phyloP scores from a whole-genome alignment of 2,113 vertebrate genomes.

The Tyto alba region DNA sequence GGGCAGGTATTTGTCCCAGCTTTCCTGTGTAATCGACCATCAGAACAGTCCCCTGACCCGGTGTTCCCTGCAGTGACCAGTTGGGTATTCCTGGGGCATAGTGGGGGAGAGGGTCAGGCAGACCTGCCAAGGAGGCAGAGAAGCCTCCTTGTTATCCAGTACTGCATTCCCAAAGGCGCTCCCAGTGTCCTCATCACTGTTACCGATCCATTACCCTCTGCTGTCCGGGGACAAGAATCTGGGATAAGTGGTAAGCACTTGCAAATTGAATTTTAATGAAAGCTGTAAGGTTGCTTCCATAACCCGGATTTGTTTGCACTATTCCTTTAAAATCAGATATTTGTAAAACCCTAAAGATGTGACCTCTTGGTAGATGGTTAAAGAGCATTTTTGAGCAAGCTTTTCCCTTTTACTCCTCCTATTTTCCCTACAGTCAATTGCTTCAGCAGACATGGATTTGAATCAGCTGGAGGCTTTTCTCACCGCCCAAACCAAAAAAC shows the following conservation, averaged over 20 bases:
- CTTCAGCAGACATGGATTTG: slow-evolving; percentile 93
- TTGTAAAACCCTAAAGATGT: background rate
- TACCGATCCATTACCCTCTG: background rate
- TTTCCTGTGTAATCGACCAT: background rate
- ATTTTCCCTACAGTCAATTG: slow-evolving; percentile 79
- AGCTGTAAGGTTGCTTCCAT: background rate
- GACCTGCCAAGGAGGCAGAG: no score
- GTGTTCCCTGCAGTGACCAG: background rate
- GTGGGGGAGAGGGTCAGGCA: background rate
- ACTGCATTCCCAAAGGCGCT: background rate
- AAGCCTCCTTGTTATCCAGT: background rate
- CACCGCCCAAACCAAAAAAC: slow-evolving; percentile 90
- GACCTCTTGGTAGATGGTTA: background rate
- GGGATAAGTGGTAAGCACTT: background rate
- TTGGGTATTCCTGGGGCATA: background rate
- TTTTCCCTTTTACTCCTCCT: background rate
- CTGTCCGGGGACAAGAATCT: background rate
- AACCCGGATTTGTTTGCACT: background rate
- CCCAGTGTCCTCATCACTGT: background rate
- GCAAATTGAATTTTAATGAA: background rate
- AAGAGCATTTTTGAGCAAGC: background rate
- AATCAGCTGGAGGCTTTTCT: slow-evolving; percentile 94
- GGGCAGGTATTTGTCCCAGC: no score
- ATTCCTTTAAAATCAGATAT: background rate
- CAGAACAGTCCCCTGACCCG: background rate